phyloP scores from a whole-genome alignment of 2,888 invertebrate species.

The Calliscelio sp. region DNA sequence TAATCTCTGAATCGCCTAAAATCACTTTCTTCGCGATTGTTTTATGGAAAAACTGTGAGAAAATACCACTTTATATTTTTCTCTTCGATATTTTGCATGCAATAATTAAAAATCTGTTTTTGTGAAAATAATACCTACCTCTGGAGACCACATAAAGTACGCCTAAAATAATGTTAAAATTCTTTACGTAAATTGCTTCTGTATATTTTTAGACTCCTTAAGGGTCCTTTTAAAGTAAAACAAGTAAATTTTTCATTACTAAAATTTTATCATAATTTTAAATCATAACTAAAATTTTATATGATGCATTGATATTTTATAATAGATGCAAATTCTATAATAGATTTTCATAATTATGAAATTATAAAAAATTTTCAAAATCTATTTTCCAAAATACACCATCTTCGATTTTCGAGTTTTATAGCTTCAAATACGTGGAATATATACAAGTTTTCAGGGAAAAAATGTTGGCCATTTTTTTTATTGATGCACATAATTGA shows the following conservation, averaged over 20 bases:
- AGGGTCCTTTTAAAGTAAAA: not conserved
- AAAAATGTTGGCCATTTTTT: slow-evolving; percentile 8
- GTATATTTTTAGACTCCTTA: not conserved
- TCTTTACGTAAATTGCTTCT: not conserved
- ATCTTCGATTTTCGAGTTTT: slow-evolving; percentile 2
- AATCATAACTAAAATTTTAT: too few species aligned
- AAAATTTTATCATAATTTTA: too few species aligned
- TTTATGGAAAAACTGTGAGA: not conserved
- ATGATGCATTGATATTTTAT: too few species aligned
- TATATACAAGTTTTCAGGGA: slow-evolving; percentile 5
- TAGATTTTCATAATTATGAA: not conserved
- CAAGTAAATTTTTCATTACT: too few species aligned
- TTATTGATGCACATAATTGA: not conserved
- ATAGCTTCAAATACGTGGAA: not conserved
- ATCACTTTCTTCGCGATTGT: not conserved
- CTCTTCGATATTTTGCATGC: not conserved
- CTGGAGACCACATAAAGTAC: not conserved
- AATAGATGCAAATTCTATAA: not conserved
- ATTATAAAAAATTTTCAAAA: not conserved
- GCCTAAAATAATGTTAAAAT: not conserved
- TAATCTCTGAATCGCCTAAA: not conserved
- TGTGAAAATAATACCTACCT: not conserved
- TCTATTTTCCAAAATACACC: slow-evolving; percentile 8
- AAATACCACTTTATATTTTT: not conserved
- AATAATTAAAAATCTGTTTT: not conserved